phyloP scores from a whole-genome alignment of 2,113 vertebrate genomes.

The Uropsilus gracilis region DNA sequence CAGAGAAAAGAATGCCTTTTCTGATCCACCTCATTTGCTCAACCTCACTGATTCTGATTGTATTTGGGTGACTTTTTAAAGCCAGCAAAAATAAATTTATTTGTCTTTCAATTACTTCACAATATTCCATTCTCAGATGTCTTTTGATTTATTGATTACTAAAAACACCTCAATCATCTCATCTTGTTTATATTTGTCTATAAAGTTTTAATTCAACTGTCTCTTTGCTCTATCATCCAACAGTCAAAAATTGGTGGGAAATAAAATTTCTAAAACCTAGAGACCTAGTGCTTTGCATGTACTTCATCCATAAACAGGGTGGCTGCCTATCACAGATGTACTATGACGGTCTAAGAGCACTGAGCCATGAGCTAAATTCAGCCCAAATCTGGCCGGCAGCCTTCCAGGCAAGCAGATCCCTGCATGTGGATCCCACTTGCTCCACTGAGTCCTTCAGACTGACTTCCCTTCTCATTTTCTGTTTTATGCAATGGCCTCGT shows the following conservation, averaged over 20 bases:
- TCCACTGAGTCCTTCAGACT: background rate
- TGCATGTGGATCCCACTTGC: background rate
- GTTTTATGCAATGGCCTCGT: background rate
- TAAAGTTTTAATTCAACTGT: slow-evolving; percentile 27
- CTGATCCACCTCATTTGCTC: background rate
- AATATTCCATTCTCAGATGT: background rate
- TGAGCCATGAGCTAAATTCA: background rate
- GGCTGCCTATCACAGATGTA: background rate
- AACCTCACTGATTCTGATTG: background rate
- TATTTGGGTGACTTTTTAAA: background rate
- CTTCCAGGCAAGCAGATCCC: background rate
- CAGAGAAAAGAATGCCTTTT: background rate
- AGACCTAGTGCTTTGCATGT: background rate
- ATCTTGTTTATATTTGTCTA: background rate
- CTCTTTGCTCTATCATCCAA: background rate
- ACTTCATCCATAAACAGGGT: background rate
- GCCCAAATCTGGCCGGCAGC: background rate
- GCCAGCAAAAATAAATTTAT: background rate
- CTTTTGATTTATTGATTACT: background rate
- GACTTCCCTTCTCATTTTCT: background rate
- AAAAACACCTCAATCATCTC: background rate
- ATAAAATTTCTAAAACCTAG: background rate
- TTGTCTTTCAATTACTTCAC: slow-evolving; percentile 36
- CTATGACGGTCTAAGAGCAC: background rate
- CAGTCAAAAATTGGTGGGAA: background rate